A percentile compares a stretch with the other conserved stretches of the same genome.
These are phyloP conservation scores for Hypselothyrea guttata DNA, from an alignment of 2,888 invertebrate genomes.

Conservation along the genomic window DNA sequence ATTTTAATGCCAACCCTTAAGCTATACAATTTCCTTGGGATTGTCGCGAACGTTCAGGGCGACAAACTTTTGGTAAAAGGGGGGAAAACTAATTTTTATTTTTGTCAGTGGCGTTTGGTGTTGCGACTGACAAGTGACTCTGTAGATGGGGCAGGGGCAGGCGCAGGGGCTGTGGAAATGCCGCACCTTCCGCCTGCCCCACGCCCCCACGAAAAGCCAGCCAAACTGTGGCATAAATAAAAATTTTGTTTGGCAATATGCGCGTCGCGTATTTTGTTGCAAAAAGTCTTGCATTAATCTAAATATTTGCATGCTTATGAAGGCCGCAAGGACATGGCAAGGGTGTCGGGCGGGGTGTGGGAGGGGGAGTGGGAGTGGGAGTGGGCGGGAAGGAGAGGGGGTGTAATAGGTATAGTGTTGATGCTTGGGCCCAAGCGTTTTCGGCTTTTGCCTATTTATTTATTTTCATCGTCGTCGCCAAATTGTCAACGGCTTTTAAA, in stretches of 20 bases:
- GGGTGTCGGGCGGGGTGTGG: background rate
- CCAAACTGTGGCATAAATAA: constrained; percentile 58
- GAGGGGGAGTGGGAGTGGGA: background rate
- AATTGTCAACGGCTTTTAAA: constrained; percentile 67
- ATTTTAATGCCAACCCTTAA: too few species aligned
- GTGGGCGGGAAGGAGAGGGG: background rate
- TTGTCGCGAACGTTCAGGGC: background rate
- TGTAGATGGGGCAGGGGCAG: too few species aligned
- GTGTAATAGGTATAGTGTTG: constrained; percentile 33
- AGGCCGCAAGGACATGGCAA: constrained; percentile 9
- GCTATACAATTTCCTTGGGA: constrained; percentile 1
- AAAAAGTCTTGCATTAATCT: constrained; percentile 75
- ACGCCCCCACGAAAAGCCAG: constrained; percentile 4
- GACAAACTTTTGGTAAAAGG: constrained; percentile 2
- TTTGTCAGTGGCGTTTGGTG: constrained; percentile 54
- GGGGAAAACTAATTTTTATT: constrained; percentile 40
- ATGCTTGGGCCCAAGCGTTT: constrained; percentile 22
- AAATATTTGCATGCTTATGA: constrained; percentile 71
- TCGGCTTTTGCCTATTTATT: constrained; percentile 66
- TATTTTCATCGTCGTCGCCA: constrained; percentile 68
- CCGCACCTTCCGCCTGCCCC: background rate
- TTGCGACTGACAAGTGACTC: constrained; percentile 58
- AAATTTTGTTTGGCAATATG: constrained; percentile 73
- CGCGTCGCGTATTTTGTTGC: constrained; percentile 75
- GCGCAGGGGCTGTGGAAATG: constrained; percentile 1